Evolutionary conservation across 2,797 vertebrate genomes (phyloP).

Genomic region (Tapirus indicus): DNA sequence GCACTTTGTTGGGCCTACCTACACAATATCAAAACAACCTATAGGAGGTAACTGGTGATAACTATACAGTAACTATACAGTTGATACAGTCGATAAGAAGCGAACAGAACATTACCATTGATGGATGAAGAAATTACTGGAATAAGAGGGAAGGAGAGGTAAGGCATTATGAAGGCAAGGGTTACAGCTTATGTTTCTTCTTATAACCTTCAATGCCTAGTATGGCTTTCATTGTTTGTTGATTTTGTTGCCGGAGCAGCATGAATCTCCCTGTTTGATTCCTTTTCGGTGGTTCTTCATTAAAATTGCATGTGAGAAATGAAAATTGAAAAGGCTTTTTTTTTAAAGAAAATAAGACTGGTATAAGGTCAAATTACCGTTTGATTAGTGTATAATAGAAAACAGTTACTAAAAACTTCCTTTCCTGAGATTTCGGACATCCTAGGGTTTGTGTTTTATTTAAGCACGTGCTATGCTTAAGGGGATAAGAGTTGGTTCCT

Average conservation of each 20-base stretch:
- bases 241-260: not conserved
- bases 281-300: not conserved
- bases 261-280: not conserved
- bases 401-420: not conserved
- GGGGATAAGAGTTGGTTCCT: not conserved
- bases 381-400: not conserved
- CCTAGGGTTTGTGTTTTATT: not conserved
- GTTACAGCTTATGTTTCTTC: not conserved
- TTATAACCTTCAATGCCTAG: not conserved
- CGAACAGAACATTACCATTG: rapidly evolving
- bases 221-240: not conserved
- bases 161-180: not conserved
- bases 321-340: not conserved
- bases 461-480: not conserved
- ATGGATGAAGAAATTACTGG: not conserved
- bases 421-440: not conserved
- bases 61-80: not conserved
- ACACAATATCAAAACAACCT: not conserved
- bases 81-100: not conserved
- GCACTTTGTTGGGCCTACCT: not conserved
- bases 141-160: not conserved
- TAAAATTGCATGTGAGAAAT: slow-evolving; percentile 10
- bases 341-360: not conserved
- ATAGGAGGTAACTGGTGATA: too few species aligned
- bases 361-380: not conserved